Evolutionary conservation across 2,797 vertebrate genomes (phyloP).

Genomic region (Hozukius guyotensis): DNA sequence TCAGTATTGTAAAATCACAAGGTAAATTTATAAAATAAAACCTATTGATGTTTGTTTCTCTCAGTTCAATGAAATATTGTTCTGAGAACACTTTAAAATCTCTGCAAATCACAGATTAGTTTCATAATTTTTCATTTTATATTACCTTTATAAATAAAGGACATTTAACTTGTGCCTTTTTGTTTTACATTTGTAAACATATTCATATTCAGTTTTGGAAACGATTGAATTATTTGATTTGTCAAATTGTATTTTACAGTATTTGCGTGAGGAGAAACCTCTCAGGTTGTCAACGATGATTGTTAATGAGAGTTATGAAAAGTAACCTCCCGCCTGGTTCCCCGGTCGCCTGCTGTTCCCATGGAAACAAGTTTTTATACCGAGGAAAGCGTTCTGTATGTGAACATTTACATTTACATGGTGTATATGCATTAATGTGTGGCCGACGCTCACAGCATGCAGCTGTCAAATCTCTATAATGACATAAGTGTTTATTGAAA

Average conservation of each 20-base stretch:
- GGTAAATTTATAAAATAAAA: background rate
- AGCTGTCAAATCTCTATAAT: conserved; percentile 44
- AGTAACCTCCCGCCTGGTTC: conserved; percentile 16
- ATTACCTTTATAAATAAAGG: background rate
- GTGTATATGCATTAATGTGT: background rate
- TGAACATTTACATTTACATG: background rate
- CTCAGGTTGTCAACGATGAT: background rate
- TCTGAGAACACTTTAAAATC: background rate
- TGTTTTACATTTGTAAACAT: background rate
- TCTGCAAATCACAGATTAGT: background rate
- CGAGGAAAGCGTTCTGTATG: conserved; percentile 19
- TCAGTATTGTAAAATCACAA: background rate
- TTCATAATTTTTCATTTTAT: background rate
- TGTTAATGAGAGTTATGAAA: conserved; percentile 10
- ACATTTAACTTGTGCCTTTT: background rate
- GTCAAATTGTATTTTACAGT: no score
- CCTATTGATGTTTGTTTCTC: background rate
- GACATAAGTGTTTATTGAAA: conserved; percentile 49
- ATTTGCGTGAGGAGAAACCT: conserved; percentile 16
- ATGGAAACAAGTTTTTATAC: conserved; percentile 64
- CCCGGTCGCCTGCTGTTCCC: conserved; percentile 47
- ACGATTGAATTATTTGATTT: background rate
- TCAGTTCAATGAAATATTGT: background rate
- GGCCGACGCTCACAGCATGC: conserved; percentile 3
- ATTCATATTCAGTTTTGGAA: background rate